Evolutionary conservation across 2,888 invertebrate genomes (phyloP), one percentile per base, ranked within the genome.

Genomic region (Orchesellides sinensis): DNA sequence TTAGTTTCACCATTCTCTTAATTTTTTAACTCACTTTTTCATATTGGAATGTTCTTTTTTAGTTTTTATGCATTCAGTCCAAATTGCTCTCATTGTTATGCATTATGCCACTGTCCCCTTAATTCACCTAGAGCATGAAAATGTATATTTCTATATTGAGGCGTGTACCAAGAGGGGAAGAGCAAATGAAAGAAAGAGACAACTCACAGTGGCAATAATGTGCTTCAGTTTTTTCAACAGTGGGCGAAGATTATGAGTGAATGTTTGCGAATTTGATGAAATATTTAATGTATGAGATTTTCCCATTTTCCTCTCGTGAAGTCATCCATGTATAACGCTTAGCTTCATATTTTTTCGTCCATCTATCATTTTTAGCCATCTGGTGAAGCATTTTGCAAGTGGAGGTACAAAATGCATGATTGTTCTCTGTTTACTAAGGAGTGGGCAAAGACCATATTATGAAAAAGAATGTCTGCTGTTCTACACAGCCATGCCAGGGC

Each of bases 251-350:
- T 32, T 47, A 49, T 0, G 27, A 52, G 27, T n/a, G n/a, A 68
- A 29, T 68, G 66, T 68, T 68, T 68, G 66, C 66, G 47, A 68
- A 49, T 47, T 68, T 68, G 66, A 68, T 68, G 66, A 49, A 68
- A 68, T 68, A 68, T 68, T 68, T 68, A 68, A 68, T 68, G 66
- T 47, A 27, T 14, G 29, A 68, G 35, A 23, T 35, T 63, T 63
- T 19, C 40, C 2, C 47, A 23, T 25, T 14, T 27, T 21, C n/a
- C 32, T 17, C 8, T 29, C 25, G 47, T 40, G 2, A 19, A 4
- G 40, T 25, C 47, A 14, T 17, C 14, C 17, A 52, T 40, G 14
- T n/a, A 40, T 40, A 14, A 14, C 10, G n/a, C 27, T 27, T 59
- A n/a, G 27, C 17, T 59, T 29, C 17, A 5, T 25, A 23, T 65